Conservation (phyloP, 2,113 vertebrate genomes). For the Lota lota region DNA sequence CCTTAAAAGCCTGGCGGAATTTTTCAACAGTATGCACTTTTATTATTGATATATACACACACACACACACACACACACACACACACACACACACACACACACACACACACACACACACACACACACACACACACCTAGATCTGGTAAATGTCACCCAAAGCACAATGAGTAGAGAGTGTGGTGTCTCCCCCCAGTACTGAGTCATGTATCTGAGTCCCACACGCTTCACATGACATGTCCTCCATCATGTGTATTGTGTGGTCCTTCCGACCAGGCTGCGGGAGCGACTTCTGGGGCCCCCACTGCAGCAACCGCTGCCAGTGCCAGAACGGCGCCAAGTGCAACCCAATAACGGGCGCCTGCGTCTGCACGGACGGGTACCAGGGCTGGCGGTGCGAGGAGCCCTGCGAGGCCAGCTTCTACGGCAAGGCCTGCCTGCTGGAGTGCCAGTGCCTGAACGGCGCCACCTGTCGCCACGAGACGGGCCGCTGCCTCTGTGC, state of each 20-base stretch:
- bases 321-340: constrained; percentile 87
- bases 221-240: not conserved
- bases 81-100: too few species aligned
- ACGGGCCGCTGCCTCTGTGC: constrained; percentile 89
- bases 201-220: not conserved
- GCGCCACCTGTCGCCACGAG: constrained; percentile 85
- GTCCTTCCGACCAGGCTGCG: constrained; percentile 76
- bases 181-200: not conserved
- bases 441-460: constrained; percentile 84
- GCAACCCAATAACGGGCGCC: constrained; percentile 91
- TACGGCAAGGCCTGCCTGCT: constrained; percentile 88
- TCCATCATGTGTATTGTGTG: not conserved
- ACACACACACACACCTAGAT: too few species aligned
- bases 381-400: constrained; percentile 92
- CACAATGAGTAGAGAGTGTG: too few species aligned
- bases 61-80: too few species aligned
- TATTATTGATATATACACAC: too few species aligned
- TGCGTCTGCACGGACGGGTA: constrained; percentile 90
- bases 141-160: too few species aligned
- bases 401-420: constrained; percentile 74
- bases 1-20: too few species aligned
- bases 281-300: constrained; percentile 89
- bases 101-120: too few species aligned
- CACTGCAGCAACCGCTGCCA: constrained; percentile 94
- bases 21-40: too few species aligned